phyloP scores from a whole-genome alignment of 2,113 vertebrate genomes.

The Elgaria multicarinata region DNA sequence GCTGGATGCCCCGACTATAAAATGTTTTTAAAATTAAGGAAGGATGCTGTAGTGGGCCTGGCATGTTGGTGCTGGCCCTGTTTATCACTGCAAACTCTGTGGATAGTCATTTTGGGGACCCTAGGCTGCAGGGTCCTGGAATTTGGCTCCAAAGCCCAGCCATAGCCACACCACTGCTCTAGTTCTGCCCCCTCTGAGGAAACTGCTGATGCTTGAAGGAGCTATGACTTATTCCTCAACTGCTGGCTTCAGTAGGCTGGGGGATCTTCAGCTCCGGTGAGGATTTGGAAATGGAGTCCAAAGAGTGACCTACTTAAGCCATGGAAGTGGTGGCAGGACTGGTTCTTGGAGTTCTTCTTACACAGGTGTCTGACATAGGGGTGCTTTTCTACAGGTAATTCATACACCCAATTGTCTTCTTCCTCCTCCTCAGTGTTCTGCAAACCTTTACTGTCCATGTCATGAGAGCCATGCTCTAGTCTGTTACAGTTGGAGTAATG shows the following conservation, averaged over 20 bases:
- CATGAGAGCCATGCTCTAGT: not conserved
- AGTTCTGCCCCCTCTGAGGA: not conserved
- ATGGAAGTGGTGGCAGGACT: not conserved
- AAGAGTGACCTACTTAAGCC: not conserved
- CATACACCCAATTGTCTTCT: not conserved
- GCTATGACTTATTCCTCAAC: not conserved
- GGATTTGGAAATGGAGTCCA: not conserved
- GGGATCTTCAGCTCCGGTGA: not conserved
- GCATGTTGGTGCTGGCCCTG: too few species aligned
- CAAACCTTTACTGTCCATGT: not conserved
- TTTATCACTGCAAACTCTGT: too few species aligned
- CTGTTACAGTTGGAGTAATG: not conserved
- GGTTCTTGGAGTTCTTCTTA: not conserved
- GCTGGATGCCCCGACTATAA: too few species aligned
- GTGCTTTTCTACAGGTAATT: not conserved
- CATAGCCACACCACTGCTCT: not conserved
- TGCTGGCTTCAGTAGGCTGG: not conserved
- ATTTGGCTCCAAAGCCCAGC: too few species aligned
- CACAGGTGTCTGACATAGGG: not conserved
- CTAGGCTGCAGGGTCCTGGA: too few species aligned
- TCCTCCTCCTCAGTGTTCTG: not conserved
- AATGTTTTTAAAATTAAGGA: too few species aligned
- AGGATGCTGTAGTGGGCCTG: too few species aligned
- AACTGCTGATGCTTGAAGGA: not conserved
- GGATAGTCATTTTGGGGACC: too few species aligned